phyloP scores from a whole-genome alignment of 2,797 vertebrate genomes.

The Propithecus perrieri region DNA sequence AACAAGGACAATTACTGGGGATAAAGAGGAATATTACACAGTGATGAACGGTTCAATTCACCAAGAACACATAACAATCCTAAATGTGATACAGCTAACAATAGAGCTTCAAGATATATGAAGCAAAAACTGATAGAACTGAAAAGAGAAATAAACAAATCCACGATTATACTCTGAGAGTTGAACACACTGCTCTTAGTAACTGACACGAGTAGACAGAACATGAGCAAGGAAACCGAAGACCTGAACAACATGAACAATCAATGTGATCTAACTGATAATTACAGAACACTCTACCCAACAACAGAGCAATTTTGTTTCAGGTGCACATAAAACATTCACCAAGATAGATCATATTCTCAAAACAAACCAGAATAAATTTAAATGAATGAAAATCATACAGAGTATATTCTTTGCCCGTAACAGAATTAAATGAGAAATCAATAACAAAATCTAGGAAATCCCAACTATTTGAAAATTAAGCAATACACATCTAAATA shows the following conservation, averaged over 20 bases:
- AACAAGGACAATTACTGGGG: not conserved
- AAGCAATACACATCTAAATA: constrained; percentile 29
- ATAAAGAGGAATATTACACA: not conserved
- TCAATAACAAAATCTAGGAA: constrained; percentile 32
- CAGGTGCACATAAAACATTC: not conserved
- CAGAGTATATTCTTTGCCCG: not conserved
- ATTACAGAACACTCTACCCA: not conserved
- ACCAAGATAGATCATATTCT: not conserved
- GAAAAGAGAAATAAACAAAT: not conserved
- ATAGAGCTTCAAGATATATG: not conserved
- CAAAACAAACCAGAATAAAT: constrained; percentile 2
- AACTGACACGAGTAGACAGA: not conserved
- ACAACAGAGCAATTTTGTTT: not conserved
- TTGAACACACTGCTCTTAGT: not conserved
- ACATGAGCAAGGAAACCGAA: not conserved
- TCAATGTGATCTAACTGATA: not conserved
- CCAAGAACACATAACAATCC: not conserved
- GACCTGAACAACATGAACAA: not conserved
- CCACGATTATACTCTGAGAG: not conserved
- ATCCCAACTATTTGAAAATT: constrained; percentile 30
- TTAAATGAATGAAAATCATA: constrained; percentile 6
- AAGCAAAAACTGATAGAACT: not conserved
- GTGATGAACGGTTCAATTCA: not conserved
- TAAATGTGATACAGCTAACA: not conserved
- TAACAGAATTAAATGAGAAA: constrained; percentile 37